Evolutionary conservation across 2,797 vertebrate genomes (phyloP), one percentile per base, ranked within the genome.

Genomic region (Basileuterus tristriatus): DNA sequence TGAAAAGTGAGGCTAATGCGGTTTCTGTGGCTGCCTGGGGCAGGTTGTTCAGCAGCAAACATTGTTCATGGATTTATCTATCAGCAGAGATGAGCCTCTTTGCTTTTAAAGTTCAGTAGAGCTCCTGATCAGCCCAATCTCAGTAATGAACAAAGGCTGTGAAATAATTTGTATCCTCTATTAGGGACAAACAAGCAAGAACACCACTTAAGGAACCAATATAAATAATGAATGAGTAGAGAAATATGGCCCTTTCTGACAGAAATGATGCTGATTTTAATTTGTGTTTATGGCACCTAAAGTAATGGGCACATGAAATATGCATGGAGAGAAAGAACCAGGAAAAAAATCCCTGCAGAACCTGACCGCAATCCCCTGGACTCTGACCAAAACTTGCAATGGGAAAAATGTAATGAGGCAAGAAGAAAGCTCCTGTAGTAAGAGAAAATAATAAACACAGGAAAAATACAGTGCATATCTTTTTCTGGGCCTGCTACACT

Each of bases 231-330:
- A 93, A 96, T 96, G 87, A 87, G 64, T 37, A 67, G 84, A 92
- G 90, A 96, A 96, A 92, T 93, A 83, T n/a, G 62, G 83, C 37
- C 89, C 83, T 93, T 92, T 96, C 94, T 97, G 92, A 89, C 71
- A 93, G 89, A 94, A 95, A 96, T 91, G 43, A 96, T 95, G 78
- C 58, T 93, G 92, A 72, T 93, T 97, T 97, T 97, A 97, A 97
- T 97, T 93, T 96, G 94, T 96, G 94, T 93, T 96, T 96, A 96
- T 96, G 94, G 95, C 95, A 97, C 92, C 96, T 93, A 96, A 93
- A 94, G 89, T 97, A 97, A 96, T 92, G 82, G 87, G 58, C 43
- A 69, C 87, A 97, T 97, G 69, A 97, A 96, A 96, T 94, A 97
- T 95, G 71, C 75, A 96, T 96, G 89, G 64, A 85, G 72, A 87